Base-by-base conservation (phyloP, 2,888 invertebrate species). In the Nephrocerus scutellatus region DNA sequence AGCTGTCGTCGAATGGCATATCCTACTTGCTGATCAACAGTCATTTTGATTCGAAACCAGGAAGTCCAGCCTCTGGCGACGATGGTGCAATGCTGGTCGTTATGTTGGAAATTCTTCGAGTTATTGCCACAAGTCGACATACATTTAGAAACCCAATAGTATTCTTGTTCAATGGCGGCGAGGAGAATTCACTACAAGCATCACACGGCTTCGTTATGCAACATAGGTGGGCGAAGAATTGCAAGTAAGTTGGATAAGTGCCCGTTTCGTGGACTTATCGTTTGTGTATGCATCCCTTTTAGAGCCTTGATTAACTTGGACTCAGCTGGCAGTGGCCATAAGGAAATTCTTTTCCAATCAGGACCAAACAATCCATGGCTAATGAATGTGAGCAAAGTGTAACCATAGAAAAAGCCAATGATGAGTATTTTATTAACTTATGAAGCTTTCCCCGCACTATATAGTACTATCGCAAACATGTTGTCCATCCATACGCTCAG, bases 41-140 rank as follows among this genome's bases (percentile, higher is more conserved):
- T 51, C 96, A 96, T 64, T 93, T 87, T 65, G 96, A 96, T 66
- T 81, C 88, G 30, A 87, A 91, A 44, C 81, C 87, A 14, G 84
- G 79, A 51, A 90, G 91, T 60, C 80, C 88, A 59, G 92, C 79
- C 25, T 75, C 76, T n/a, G 77, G 77, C 29, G 80, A 81, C 58
- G 76, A 80, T 62, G 76, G 75, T 20, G 72, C 75, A 8, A 76
- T 76, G 57, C 77, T 79, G 55, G 73, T 74, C 16, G 70, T 76
- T 4, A 77, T 80, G 77, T 55, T 81, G 43, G 80, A 81, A 54
- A 63, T 76, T 5, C 55, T 80, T n/a, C 55, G 63, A 0, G 59
- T 61, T 24, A 41, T 66, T 34, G 65, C 74, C 6, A 68, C 67
- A 36, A 58, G 60, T 3, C 48, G 55, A 3, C 50, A 56, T 3